Conservation (phyloP, 1,140 invertebrate genomes). For the Charaxes varanes region DNA sequence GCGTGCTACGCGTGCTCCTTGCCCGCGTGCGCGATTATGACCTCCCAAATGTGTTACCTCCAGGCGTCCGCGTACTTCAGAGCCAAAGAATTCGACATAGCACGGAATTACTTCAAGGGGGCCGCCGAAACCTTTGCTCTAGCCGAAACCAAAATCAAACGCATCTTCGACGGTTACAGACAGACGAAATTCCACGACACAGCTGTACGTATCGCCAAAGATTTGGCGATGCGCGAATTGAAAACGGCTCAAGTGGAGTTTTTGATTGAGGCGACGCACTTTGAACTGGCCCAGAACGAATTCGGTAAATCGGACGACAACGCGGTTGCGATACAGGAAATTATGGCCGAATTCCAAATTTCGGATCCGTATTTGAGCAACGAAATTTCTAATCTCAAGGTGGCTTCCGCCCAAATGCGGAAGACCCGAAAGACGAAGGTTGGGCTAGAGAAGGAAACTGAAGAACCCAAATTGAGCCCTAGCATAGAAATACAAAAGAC, state of each 20-base stretch:
- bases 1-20: conserved; percentile 34
- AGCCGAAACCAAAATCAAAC: conserved; percentile 30
- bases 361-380: conserved; percentile 32
- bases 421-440: conserved; percentile 16
- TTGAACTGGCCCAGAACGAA: conserved; percentile 32
- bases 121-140: conserved; percentile 23
- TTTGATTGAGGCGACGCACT: conserved; percentile 39
- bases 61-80: conserved; percentile 48
- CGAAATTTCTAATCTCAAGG: conserved; percentile 49
- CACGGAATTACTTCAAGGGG: conserved; percentile 47
- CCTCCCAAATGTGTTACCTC: conserved; percentile 22
- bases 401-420: conserved; percentile 29
- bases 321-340: conserved; percentile 38
- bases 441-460: conserved; percentile 36
- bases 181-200: conserved; percentile 20
- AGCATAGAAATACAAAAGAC: conserved; percentile 26
- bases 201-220: conserved; percentile 22
- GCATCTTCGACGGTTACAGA: conserved; percentile 11
- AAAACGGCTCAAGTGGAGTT: conserved; percentile 30
- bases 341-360: conserved; percentile 20
- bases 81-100: conserved; percentile 37
- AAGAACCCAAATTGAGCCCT: conserved; percentile 32
- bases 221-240: conserved; percentile 18
- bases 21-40: conserved; percentile 24
- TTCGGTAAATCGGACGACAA: conserved; percentile 33